phyloP scores from a whole-genome alignment of 2,797 vertebrate species.

The Sciurus carolinensis region DNA sequence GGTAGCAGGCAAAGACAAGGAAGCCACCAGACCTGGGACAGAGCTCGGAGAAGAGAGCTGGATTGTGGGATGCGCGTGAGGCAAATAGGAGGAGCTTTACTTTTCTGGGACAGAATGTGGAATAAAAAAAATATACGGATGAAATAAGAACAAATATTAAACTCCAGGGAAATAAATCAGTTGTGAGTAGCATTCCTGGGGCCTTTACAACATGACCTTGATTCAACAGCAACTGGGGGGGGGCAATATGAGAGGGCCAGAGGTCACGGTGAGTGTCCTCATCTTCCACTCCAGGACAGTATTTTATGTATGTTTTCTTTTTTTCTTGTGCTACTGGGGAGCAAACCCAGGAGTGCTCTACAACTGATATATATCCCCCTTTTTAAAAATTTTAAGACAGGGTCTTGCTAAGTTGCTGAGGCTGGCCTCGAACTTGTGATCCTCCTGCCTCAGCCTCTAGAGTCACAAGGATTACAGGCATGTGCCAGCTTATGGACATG shows the following conservation, averaged over 20 bases:
- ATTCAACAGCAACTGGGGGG: neutral
- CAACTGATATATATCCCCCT: no score
- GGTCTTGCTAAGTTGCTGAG: no score
- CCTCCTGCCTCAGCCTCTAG: no score
- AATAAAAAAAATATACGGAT: neutral
- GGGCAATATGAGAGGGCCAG: neutral
- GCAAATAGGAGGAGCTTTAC: neutral
- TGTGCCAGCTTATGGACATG: no score
- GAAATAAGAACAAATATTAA: neutral
- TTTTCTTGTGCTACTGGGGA: no score
- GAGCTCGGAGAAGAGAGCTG: neutral
- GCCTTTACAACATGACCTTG: neutral
- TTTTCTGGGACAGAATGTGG: neutral
- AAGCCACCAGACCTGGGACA: neutral
- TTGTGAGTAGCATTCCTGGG: accelerated
- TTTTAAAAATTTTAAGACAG: no score
- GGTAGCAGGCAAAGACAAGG: neutral
- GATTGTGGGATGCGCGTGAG: neutral
- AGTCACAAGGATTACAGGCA: no score
- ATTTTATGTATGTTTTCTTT: neutral
- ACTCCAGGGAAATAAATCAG: neutral
- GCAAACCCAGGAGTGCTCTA: no score
- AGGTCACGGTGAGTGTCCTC: neutral
- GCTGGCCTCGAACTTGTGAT: no score
- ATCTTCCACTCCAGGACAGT: neutral